Percentiles rank a stretch among this genome's conserved stretches.
Evolutionary conservation across 2,888 invertebrate species (phyloP).

Genomic region (Bombylius discolor): DNA sequence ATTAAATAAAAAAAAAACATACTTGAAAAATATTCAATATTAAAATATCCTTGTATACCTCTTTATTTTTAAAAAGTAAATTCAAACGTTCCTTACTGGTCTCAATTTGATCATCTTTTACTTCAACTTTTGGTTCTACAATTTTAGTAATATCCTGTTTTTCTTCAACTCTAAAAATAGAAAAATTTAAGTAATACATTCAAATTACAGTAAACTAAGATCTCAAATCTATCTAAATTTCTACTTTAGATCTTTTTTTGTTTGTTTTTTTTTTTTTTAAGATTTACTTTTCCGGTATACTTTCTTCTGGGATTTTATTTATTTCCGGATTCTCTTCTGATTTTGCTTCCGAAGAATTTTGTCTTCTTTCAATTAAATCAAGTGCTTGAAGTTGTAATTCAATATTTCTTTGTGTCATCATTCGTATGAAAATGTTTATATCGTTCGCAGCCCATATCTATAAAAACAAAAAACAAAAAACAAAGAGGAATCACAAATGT

Average conservation of each 20-base stretch:
- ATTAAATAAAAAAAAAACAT: not conserved
- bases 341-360: constrained; percentile 41
- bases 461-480: constrained; percentile 40
- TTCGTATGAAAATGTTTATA: constrained; percentile 72
- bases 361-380: constrained; percentile 69
- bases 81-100: constrained; percentile 33
- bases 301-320: not conserved
- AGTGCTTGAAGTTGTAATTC: constrained; percentile 81
- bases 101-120: constrained; percentile 6
- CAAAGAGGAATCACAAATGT: not conserved
- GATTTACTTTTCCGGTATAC: not conserved
- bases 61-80: constrained; percentile 31
- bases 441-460: constrained; percentile 86
- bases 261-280: not conserved
- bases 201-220: too few species aligned
- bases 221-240: too few species aligned
- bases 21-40: too few species aligned
- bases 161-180: constrained; percentile 19
- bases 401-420: constrained; percentile 89
- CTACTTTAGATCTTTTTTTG: constrained; percentile 26
- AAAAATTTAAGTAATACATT: too few species aligned
- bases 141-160: constrained; percentile 24
- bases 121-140: constrained; percentile 19
- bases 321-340: not conserved
- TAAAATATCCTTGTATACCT: not conserved